Base-by-base conservation (phyloP, 2,113 vertebrate genomes). In the Mohoua ochrocephala region DNA sequence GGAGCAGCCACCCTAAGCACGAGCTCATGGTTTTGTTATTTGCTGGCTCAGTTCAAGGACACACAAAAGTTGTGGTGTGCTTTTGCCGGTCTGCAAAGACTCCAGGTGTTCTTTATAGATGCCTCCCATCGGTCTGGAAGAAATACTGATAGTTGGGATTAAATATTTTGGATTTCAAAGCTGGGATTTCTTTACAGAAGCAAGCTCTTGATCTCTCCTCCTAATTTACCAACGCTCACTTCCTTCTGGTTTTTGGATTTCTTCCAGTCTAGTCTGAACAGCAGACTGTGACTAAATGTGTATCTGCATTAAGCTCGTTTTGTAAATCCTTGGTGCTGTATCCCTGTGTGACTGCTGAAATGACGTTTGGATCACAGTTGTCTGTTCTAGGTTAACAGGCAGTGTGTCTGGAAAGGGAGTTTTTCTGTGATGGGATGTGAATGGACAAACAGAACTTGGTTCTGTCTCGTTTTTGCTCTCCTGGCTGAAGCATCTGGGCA, bases 201-300 rank as follows among this genome's bases (percentile, higher is more conserved):
- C 63, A 63, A 92, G 44, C 15, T 84, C 71, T 91, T 78, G 28
- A 78, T 75, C 74, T 91, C 37, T 27, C 16, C 49, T 87, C 71
- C 67, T 87, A 33, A 89, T 77, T 89, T 70, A 57, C 52, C 71
- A 68, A 57, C 26, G 18, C 54, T 77, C 67, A 15, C 52, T 83
- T 92, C 65, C 47, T 91, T 17, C 49, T 71, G 41, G 1, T 53
- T 44, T 85, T 83, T 75, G 52, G 64, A 69, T 75, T 69, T 70
- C 44, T 89, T 91, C 87, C 82, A 84, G 5, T 33, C 37, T 52
- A 22, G 59, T 37, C 53, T 41, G 28, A 86, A 41, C 49, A 96
- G 91, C 92, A 95, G 87, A 45, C 91, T 97, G 81, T 75, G 60
- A 83, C 67, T 71, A 81, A 84, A 74, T 45, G n/a, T 31, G 11